Conservation (phyloP, 2,888 invertebrate genomes). For the Drosophila parthenogenetica region DNA sequence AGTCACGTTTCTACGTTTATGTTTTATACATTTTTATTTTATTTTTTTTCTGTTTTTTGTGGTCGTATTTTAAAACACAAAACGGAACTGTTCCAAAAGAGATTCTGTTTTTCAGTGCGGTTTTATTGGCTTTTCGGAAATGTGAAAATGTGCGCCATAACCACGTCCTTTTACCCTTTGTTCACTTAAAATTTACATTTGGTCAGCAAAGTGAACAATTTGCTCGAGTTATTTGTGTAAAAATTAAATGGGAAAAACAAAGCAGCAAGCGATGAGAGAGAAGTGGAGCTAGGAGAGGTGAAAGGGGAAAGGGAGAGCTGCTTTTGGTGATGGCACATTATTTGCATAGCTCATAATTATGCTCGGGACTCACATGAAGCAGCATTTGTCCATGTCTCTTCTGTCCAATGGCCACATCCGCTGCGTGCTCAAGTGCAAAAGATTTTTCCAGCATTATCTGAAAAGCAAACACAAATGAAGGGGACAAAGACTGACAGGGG, state of each 20-base stretch:
- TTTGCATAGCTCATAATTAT: conserved; percentile 77
- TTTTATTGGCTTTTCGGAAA: conserved; percentile 21
- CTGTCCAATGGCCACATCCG: conserved; percentile 33
- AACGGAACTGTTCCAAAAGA: conserved; percentile 16
- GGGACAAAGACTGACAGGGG: conserved; percentile 9
- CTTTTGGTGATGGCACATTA: conserved; percentile 46
- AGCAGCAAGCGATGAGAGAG: conserved; percentile 5
- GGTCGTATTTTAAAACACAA: conserved; percentile 6
- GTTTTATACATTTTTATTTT: not conserved
- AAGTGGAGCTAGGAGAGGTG: not conserved
- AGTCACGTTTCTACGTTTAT: not conserved
- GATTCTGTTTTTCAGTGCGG: conserved; percentile 9
- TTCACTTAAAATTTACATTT: conserved; percentile 49
- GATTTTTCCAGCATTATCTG: conserved; percentile 71
- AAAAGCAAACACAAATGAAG: conserved; percentile 42
- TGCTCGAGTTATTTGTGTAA: conserved; percentile 68
- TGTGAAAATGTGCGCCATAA: conserved; percentile 2
- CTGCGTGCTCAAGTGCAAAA: conserved; percentile 64
- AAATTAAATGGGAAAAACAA: conserved; percentile 53
- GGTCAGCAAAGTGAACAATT: conserved; percentile 73
- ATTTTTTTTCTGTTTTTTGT: not conserved
- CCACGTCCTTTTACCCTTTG: conserved; percentile 11
- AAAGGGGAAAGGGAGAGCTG: not conserved
- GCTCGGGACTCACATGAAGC: conserved; percentile 35
- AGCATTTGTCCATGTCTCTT: conserved; percentile 13